phyloP scores from a whole-genome alignment of 2,888 invertebrate species.

The Lycophotia porphyrea region DNA sequence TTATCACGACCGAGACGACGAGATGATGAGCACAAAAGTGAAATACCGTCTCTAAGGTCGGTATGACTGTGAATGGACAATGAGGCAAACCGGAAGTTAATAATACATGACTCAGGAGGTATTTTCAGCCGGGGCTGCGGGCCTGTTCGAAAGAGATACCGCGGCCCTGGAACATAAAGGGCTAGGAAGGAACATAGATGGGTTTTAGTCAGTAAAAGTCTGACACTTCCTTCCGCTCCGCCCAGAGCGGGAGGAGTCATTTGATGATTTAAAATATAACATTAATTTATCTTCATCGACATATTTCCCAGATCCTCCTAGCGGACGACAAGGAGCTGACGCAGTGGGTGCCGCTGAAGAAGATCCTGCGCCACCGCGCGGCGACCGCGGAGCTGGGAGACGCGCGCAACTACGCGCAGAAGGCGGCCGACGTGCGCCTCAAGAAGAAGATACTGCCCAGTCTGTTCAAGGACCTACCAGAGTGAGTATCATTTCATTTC shows the following conservation, averaged over 20 bases:
- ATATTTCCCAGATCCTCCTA: conserved; percentile 93
- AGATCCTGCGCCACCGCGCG: conserved; percentile 94
- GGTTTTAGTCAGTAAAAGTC: too few relatives aligned
- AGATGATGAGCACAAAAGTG: background rate
- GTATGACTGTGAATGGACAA: background rate
- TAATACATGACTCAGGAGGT: background rate
- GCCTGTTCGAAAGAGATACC: too few relatives aligned
- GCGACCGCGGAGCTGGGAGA: conserved; percentile 95
- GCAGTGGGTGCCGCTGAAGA: conserved; percentile 98
- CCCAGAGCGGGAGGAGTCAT: too few relatives aligned
- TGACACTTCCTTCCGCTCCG: too few relatives aligned
- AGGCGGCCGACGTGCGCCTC: conserved; percentile 92
- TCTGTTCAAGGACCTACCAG: conserved; percentile 90
- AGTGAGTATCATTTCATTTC: conserved; percentile 72
- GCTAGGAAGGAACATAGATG: too few relatives aligned
- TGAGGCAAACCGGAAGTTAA: background rate
- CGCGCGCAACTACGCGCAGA: conserved; percentile 93
- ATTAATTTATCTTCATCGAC: background rate
- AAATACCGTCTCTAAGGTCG: background rate
- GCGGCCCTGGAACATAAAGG: too few relatives aligned
- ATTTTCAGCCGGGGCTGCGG: too few relatives aligned
- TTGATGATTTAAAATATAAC: too few relatives aligned
- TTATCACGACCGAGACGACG: background rate
- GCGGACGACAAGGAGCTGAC: conserved; percentile 98
- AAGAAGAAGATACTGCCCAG: conserved; percentile 95